Conservation (phyloP, 1,140 invertebrate genomes). For the Phocides pigmalion region DNA sequence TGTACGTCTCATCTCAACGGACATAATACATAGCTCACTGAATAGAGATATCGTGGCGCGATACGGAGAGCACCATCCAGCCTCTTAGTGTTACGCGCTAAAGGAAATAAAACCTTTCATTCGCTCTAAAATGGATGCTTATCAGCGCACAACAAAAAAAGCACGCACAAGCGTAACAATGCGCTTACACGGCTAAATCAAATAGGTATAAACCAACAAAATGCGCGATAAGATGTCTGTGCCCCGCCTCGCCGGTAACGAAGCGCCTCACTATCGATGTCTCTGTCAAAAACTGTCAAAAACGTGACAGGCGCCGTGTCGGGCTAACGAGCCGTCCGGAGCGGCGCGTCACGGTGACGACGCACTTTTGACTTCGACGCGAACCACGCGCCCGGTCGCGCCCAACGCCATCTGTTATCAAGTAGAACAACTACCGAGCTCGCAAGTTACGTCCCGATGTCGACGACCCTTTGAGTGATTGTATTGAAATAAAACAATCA, state of each 20-base stretch:
- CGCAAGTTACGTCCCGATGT: slow-evolving; percentile 24
- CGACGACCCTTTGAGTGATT: slow-evolving; percentile 48
- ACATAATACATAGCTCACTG: slow-evolving; percentile 28
- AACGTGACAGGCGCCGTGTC: slow-evolving; percentile 76
- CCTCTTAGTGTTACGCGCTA: slow-evolving; percentile 25
- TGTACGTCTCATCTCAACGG: slow-evolving; percentile 22
- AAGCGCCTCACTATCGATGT: slow-evolving; percentile 76
- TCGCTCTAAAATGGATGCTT: slow-evolving; percentile 24
- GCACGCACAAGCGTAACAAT: slow-evolving; percentile 60
- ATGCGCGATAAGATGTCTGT: slow-evolving; percentile 59
- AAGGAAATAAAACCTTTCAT: slow-evolving; percentile 23
- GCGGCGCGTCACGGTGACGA: slow-evolving; percentile 64
- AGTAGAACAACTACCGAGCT: slow-evolving; percentile 46
- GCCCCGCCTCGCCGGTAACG: slow-evolving; percentile 69
- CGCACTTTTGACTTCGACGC: slow-evolving; percentile 41
- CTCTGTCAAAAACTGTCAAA: slow-evolving; percentile 82
- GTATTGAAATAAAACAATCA: slow-evolving; percentile 56
- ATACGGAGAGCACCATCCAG: slow-evolving; percentile 16
- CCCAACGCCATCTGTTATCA: slow-evolving; percentile 66
- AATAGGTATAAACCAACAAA: slow-evolving; percentile 69
- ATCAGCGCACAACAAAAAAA: slow-evolving; percentile 49
- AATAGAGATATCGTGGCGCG: slow-evolving; percentile 25
- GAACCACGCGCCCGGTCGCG: slow-evolving; percentile 9
- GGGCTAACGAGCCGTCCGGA: slow-evolving; percentile 74
- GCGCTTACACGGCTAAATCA: slow-evolving; percentile 69